phyloP scores from a whole-genome alignment of 2,797 vertebrate genomes.

The Corythornis leucogaster region DNA sequence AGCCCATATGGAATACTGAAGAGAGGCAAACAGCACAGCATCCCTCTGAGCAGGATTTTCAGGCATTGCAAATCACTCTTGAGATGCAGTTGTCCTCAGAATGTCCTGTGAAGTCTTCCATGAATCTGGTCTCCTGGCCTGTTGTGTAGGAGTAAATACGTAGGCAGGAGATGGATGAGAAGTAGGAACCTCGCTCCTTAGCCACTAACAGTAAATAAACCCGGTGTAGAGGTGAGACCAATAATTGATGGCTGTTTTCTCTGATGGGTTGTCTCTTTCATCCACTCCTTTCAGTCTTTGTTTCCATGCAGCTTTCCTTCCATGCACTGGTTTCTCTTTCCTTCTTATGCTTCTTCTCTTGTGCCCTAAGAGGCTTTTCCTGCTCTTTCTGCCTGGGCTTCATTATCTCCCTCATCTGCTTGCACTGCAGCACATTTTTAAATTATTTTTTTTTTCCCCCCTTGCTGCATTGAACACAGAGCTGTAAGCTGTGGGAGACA shows the following conservation, averaged over 20 bases:
- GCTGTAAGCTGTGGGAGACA: not conserved
- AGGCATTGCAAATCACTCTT: not conserved
- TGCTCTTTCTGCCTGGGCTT: not conserved
- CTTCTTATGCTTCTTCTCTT: not conserved
- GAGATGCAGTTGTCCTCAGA: not conserved
- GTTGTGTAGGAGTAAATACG: not conserved
- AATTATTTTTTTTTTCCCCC: not conserved
- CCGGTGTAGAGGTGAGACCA: not conserved
- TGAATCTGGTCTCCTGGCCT: not conserved
- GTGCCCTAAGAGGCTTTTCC: rapidly evolving
- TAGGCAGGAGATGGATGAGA: not conserved
- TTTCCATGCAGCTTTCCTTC: not conserved
- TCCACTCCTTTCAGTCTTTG: not conserved
- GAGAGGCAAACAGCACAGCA: not conserved
- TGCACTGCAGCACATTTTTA: not conserved
- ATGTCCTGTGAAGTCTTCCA: not conserved
- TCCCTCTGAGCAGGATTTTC: not conserved
- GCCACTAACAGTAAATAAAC: not conserved
- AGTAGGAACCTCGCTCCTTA: not conserved
- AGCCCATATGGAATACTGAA: not conserved
- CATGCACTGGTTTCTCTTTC: not conserved
- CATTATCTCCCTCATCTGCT: not conserved
- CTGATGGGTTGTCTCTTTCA: not conserved
- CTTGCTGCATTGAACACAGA: not conserved
- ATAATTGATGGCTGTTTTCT: not conserved